Evolutionary conservation across 2,797 vertebrate genomes (phyloP).

Genomic region (Xiphophorus birchmanni): DNA sequence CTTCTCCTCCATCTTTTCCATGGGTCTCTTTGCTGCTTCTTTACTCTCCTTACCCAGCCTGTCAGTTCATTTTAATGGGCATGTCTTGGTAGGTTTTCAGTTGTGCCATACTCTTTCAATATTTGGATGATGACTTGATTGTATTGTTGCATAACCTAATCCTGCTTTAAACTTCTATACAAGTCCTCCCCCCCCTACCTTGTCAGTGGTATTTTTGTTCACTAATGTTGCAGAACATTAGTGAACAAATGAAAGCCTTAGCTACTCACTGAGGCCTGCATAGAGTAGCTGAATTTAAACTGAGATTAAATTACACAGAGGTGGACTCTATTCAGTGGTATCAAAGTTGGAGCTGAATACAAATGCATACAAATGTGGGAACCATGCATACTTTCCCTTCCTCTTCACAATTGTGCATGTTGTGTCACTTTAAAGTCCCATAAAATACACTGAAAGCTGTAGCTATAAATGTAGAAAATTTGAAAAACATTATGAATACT

Average conservation of each 20-base stretch:
- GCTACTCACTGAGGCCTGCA: not conserved
- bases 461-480: not conserved
- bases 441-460: not conserved
- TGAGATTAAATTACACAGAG: not conserved
- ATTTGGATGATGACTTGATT: not conserved
- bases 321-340: not conserved
- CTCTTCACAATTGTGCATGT: not conserved
- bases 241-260: no score
- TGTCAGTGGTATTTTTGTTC: no score
- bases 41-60: not conserved
- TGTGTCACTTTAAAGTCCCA: not conserved
- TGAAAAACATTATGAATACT: conserved; percentile 1
- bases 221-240: not conserved
- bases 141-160: not conserved
- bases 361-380: no score
- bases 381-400: not conserved
- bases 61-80: no score
- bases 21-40: not conserved
- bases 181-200: not conserved
- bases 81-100: not conserved
- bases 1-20: not conserved
- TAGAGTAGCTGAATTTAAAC: not conserved
- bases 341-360: not conserved
- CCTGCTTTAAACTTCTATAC: not conserved
- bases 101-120: not conserved